phyloP scores from a whole-genome alignment of 2,113 vertebrate species.

The Chamaea fasciata region DNA sequence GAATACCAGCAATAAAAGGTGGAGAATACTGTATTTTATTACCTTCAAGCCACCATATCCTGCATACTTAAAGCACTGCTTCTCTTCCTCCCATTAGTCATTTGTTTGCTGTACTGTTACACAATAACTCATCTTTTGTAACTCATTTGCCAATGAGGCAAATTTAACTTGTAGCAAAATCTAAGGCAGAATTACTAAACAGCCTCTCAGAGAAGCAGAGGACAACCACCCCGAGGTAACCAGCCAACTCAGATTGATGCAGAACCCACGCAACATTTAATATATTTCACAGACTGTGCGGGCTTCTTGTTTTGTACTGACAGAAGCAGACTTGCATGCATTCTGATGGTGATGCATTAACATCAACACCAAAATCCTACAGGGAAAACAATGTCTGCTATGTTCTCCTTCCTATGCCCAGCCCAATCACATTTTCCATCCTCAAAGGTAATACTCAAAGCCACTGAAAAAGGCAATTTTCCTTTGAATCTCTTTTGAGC shows the following conservation, averaged over 20 bases:
- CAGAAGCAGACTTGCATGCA: not conserved
- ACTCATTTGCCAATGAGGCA: not conserved
- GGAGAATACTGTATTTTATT: not conserved
- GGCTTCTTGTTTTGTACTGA: not conserved
- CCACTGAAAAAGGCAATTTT: not conserved
- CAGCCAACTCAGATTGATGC: not conserved
- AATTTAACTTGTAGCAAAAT: not conserved
- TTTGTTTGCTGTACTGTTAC: not conserved
- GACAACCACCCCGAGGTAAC: not conserved
- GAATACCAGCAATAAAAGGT: not conserved
- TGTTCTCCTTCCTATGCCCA: not conserved
- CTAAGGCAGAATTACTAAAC: not conserved
- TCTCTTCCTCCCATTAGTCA: not conserved
- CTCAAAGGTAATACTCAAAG: not conserved
- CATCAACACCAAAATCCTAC: not conserved
- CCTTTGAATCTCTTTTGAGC: not conserved
- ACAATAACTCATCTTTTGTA: not conserved
- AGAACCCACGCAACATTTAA: not conserved
- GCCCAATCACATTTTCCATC: not conserved
- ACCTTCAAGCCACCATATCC: not conserved
- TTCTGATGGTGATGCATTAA: not conserved
- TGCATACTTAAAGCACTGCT: not conserved
- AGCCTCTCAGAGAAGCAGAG: not conserved
- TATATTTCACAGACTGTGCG: not conserved
- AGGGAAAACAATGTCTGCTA: not conserved